Percentiles rank a stretch among this genome's conserved stretches.
Conservation (phyloP, 2,113 vertebrate species). For the Accipiter virgatus region DNA sequence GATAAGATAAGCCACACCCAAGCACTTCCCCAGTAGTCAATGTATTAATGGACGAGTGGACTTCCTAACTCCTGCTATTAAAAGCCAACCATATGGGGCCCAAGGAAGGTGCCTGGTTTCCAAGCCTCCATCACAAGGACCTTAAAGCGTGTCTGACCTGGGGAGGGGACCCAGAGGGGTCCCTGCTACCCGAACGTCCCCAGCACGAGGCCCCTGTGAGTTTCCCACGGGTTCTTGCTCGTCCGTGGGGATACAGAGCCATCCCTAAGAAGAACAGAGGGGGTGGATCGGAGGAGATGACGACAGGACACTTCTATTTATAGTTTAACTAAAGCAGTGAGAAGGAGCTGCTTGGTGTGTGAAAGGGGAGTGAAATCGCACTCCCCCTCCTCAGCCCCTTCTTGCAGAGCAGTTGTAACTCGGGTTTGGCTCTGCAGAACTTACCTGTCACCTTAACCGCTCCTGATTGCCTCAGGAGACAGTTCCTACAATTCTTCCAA, state of each 20-base stretch:
- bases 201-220: fast-evolving
- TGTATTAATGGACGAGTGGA: neutral
- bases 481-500: neutral
- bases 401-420: neutral
- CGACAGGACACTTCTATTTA: neutral
- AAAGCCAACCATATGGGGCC: neutral
- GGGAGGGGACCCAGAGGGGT: neutral
- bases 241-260: neutral
- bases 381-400: neutral
- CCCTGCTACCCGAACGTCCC: neutral
- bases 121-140: neutral
- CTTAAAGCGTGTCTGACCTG: fast-evolving
- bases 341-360: neutral
- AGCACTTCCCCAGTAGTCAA: neutral
- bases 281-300: neutral
- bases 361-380: neutral
- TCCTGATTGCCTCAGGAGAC: neutral
- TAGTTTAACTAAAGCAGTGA: neutral
- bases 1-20: neutral
- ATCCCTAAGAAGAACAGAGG: neutral
- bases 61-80: neutral
- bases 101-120: neutral
- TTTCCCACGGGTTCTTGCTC: neutral
- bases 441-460: neutral
- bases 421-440: neutral